These are phyloP conservation scores for Philonicus albiceps DNA, from an alignment of 2,888 invertebrate species.

Conservation along the genomic window DNA sequence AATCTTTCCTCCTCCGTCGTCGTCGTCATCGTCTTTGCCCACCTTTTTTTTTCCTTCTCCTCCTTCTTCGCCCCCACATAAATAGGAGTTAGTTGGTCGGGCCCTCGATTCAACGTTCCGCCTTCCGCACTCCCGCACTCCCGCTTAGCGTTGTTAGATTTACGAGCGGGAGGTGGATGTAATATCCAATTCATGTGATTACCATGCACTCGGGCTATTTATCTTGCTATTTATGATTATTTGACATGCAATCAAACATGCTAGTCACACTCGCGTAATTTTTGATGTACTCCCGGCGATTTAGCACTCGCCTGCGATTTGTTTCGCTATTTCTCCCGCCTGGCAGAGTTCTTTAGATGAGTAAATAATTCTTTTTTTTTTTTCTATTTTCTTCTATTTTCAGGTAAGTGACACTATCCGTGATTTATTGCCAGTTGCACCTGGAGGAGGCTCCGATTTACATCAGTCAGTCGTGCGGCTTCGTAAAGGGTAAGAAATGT, in stretches of 20 bases:
- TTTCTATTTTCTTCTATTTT: conserved; percentile 3
- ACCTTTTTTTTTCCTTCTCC: too few relatives aligned
- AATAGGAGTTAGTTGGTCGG: background rate
- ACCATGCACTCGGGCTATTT: conserved; percentile 41
- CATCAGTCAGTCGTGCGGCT: background rate
- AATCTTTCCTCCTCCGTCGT: background rate
- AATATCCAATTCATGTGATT: conserved; percentile 34
- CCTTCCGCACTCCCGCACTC: background rate
- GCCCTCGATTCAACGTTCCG: background rate
- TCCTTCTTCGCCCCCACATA: background rate
- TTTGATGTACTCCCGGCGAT: conserved; percentile 22
- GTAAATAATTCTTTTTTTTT: background rate
- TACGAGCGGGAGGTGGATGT: conserved; percentile 21
- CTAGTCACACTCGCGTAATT: conserved; percentile 28
- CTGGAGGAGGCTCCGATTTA: background rate
- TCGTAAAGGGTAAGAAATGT: background rate
- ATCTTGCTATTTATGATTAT: conserved; percentile 47
- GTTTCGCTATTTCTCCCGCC: background rate
- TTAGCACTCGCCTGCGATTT: background rate
- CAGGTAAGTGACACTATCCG: conserved; percentile 27
- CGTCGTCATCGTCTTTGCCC: background rate
- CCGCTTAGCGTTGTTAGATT: background rate
- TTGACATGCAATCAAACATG: conserved; percentile 48
- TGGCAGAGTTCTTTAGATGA: background rate
- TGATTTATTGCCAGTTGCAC: conserved; percentile 23